A percentile compares a stretch with the other conserved stretches of the same genome.
These are phyloP conservation scores for Botrylloides violaceus DNA, from an alignment of 23 tunicate genomes.

Conservation along the genomic window DNA sequence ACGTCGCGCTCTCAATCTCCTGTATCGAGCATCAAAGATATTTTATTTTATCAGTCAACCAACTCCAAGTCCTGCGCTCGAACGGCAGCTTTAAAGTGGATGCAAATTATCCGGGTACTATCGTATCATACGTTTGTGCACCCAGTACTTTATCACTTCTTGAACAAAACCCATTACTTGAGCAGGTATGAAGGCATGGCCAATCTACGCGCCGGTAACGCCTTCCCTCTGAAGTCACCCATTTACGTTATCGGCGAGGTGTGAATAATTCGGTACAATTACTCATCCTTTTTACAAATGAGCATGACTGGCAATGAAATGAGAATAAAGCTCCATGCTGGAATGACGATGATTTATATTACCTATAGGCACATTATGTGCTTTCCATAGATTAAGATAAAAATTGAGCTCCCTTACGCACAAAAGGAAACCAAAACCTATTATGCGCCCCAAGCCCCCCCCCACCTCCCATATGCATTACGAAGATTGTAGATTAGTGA, in stretches of 20 bases:
- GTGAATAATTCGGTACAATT: not conserved
- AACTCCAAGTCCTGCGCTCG: not conserved
- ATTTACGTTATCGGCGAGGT: not conserved
- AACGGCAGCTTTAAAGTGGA: constrained; percentile 1
- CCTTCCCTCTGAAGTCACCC: too few relatives aligned
- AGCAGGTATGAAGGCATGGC: constrained; percentile 1
- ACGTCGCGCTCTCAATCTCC: too few relatives aligned
- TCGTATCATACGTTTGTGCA: not conserved
- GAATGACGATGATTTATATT: too few relatives aligned
- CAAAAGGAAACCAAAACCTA: too few relatives aligned
- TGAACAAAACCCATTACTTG: not conserved
- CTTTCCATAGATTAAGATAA: too few relatives aligned
- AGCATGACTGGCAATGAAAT: too few relatives aligned
- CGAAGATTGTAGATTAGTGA: too few relatives aligned
- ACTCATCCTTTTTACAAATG: not conserved
- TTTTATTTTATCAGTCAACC: not conserved
- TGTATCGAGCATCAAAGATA: not conserved
- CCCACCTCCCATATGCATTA: too few relatives aligned
- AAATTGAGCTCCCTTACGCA: too few relatives aligned
- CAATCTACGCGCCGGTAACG: not conserved
- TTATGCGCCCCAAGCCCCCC: too few relatives aligned
- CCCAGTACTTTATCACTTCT: not conserved
- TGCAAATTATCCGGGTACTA: not conserved
- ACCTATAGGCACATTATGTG: too few relatives aligned
- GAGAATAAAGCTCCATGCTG: too few relatives aligned